phyloP scores from a whole-genome alignment of 35 echinoderm and acorn worm species.

The Nesometra sesokonis region DNA sequence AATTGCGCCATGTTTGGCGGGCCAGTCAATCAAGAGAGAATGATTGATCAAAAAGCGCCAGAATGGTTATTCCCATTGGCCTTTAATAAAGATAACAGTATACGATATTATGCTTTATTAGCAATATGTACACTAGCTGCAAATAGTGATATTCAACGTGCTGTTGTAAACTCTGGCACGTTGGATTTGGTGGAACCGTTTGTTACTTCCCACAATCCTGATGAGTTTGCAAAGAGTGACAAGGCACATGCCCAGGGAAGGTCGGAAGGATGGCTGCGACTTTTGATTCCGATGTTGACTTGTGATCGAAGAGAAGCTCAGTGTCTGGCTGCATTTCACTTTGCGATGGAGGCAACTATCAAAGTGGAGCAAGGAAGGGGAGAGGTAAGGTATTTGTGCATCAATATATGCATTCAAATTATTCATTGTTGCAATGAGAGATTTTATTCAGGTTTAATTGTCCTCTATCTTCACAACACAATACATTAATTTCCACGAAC shows the following conservation, averaged over 20 bases:
- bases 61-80: constrained; percentile 94
- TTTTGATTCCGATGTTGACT: constrained; percentile 67
- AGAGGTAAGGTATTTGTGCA: constrained; percentile 48
- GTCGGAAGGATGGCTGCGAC: constrained; percentile 67
- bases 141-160: constrained; percentile 77
- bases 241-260: constrained; percentile 84
- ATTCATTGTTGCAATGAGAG: too few relatives aligned
- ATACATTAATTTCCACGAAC: too few relatives aligned
- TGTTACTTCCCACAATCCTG: constrained; percentile 81
- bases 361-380: constrained; percentile 82
- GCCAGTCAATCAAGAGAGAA: constrained; percentile 82
- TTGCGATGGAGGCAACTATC: constrained; percentile 93
- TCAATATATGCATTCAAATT: background rate
- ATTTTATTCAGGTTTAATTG: too few relatives aligned
- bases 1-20: constrained; percentile 99
- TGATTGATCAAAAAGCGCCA: constrained; percentile 78
- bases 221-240: constrained; percentile 88
- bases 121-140: constrained; percentile 74
- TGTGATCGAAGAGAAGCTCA: constrained; percentile 79
- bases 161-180: constrained; percentile 84
- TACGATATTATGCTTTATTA: constrained; percentile 88
- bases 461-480: too few relatives aligned
- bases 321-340: constrained; percentile 95
- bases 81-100: constrained; percentile 85
- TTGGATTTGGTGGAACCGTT: constrained; percentile 91